Conservation (phyloP, 2,797 vertebrate species). For the Rachycentron canadum region DNA sequence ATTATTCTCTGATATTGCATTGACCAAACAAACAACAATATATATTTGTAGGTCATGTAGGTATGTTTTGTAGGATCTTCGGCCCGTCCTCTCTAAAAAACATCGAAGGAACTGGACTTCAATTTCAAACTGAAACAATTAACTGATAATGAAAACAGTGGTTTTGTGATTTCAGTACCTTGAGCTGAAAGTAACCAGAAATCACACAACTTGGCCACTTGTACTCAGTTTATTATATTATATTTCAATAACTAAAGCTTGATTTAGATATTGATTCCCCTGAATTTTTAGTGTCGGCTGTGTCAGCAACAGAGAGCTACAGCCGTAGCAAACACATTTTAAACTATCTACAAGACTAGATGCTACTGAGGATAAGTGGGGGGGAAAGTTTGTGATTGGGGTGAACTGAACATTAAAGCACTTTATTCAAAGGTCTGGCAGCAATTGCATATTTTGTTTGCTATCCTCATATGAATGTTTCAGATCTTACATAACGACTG, state of each 20-base stretch:
- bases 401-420: conserved; percentile 28
- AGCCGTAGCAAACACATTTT: neutral
- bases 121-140: too few relatives aligned
- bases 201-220: too few relatives aligned
- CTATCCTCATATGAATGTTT: neutral
- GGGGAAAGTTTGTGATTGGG: conserved; percentile 25
- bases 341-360: neutral
- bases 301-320: neutral
- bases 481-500: conserved; percentile 31
- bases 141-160: too few relatives aligned
- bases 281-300: too few relatives aligned
- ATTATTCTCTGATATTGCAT: neutral
- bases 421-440: conserved; percentile 2
- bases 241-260: too few relatives aligned
- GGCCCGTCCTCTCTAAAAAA: too few relatives aligned
- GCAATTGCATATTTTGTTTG: conserved; percentile 11
- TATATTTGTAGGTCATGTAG: neutral
- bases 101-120: too few relatives aligned
- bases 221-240: too few relatives aligned
- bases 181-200: too few relatives aligned
- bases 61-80: too few relatives aligned
- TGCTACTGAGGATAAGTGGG: neutral
- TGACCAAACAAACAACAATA: neutral
- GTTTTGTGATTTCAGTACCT: too few relatives aligned
- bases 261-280: too few relatives aligned